Evolutionary conservation across 2,888 invertebrate genomes (phyloP), one percentile per base, ranked within the genome.

Genomic region (Meteorus cinctellus): DNA sequence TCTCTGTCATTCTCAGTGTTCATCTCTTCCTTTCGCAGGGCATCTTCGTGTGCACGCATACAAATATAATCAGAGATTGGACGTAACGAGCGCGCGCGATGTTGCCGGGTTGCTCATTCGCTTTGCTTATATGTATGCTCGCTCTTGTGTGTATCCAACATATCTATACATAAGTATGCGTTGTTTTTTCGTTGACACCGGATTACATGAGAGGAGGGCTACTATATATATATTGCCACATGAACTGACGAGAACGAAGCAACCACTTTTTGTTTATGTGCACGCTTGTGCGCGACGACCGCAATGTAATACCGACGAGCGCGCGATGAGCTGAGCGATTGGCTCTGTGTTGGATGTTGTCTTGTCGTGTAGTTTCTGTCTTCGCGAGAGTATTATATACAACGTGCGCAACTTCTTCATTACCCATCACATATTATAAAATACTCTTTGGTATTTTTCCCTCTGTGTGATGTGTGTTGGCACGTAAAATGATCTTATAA

Each of bases 251-350:
- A 65, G 83, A 86, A 82, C 82, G 82, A 81, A 80, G 82, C 76
- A 82, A 84, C 86, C 82, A 77, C 84, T 85, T 87, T 86, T 86
- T 86, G 83, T 82, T 29, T 8, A 55, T 55, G 19, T 55, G 55
- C 55, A 55, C 55, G 55, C 19, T 19, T 55, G 55, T 19, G 55
- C 55, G 19, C 55, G 55, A 55, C 19, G 24, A 63, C 72, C 19
- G 60, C 70, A 70, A 70, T 70, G 72, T 34, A 36, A 72, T 72
- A 63, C 63, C 72, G 36, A 45, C 55, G 55, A 55, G 55, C n/a
- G 19, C n/a, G 55, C 55, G 55, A 55, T 55, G 55, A 72, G 62
- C 36, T 62, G 62, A 60, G 45, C 62, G 55, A 55, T 72, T 76
- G 51, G 41, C 36, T 48, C 4, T 55, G 55, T 55, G 55, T 19